Conservation (phyloP, 1,140 invertebrate species). For the Bemisia tabaci region DNA sequence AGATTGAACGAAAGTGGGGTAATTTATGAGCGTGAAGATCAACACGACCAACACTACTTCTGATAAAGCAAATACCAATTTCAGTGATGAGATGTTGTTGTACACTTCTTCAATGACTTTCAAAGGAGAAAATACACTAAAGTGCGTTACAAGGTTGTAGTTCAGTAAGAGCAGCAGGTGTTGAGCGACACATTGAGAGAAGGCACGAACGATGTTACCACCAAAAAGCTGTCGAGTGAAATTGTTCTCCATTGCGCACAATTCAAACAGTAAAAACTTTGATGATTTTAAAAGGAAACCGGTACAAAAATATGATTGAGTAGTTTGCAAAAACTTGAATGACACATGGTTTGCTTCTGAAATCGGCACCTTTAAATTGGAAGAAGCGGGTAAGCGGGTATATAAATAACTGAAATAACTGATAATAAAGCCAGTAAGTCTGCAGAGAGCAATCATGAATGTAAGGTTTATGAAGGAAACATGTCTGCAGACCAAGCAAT, state of each 20-base stretch:
- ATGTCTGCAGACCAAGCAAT: too few species aligned
- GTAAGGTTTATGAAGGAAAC: too few species aligned
- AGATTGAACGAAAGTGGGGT: neutral
- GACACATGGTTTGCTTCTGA: too few species aligned
- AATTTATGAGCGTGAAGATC: neutral
- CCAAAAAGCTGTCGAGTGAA: neutral
- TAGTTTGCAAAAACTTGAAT: too few species aligned
- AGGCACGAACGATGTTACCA: neutral
- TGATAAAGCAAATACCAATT: neutral
- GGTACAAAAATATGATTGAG: too few species aligned
- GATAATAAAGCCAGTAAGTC: too few species aligned
- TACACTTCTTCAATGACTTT: neutral
- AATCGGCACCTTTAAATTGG: too few species aligned
- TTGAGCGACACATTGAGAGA: neutral
- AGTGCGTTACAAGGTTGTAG: neutral
- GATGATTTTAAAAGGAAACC: too few species aligned
- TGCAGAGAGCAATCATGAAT: too few species aligned
- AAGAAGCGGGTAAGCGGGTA: too few species aligned
- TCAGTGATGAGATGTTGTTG: neutral
- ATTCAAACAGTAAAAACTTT: too few species aligned
- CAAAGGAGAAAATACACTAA: neutral
- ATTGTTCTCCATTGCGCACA: neutral
- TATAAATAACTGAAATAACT: too few species aligned
- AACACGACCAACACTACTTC: neutral
- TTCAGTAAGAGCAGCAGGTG: neutral